Percentiles rank a stretch among this genome's conserved stretches.
Evolutionary conservation across 2,113 vertebrate species (phyloP).

Genomic region (Otocyon megalotis): DNA sequence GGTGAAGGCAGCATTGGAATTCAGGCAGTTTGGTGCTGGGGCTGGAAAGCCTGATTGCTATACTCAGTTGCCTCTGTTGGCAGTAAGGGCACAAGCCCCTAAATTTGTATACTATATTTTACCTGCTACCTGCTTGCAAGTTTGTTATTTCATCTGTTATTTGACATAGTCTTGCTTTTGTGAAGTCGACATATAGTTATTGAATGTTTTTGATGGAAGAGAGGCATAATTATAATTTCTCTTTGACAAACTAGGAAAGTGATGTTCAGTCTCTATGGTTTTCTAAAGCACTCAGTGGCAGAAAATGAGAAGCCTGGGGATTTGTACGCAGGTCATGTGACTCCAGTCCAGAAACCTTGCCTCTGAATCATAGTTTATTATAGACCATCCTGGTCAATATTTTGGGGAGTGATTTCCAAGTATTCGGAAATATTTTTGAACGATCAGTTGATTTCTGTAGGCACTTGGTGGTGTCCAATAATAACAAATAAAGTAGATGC

Average conservation of each 20-base stretch:
- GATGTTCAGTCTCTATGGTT: background rate
- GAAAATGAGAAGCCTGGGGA: slow-evolving; percentile 38
- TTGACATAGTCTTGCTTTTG: background rate
- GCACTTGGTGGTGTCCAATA: background rate
- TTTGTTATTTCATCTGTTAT: background rate
- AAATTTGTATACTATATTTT: background rate
- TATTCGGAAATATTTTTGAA: background rate
- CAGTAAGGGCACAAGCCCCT: background rate
- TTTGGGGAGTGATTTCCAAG: background rate
- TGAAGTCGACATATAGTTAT: background rate
- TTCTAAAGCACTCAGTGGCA: background rate
- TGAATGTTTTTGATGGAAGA: background rate
- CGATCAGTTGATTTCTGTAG: slow-evolving; percentile 25
- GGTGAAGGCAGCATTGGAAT: background rate
- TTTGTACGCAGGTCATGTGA: background rate
- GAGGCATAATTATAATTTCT: background rate
- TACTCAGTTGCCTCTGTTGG: background rate
- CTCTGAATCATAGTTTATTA: background rate
- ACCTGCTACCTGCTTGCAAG: background rate
- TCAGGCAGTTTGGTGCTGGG: background rate
- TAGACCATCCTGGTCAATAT: background rate
- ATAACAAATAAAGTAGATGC: slow-evolving; percentile 39
- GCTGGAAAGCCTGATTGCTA: background rate
- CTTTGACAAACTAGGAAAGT: background rate
- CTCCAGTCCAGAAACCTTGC: background rate